Conservation (phyloP, 2,888 invertebrate species). For the Bedellia somnulentella region DNA sequence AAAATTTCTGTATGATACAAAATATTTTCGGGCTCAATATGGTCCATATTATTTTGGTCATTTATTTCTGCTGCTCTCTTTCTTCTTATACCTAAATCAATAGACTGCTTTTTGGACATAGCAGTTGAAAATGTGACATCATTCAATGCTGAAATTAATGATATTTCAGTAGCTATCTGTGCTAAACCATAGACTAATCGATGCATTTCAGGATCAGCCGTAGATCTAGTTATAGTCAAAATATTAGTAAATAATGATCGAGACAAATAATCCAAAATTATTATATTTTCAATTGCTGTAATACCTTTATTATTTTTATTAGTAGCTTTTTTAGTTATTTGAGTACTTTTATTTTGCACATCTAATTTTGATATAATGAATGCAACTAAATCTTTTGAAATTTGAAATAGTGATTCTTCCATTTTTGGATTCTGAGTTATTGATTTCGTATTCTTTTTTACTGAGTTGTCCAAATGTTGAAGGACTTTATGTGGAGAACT, state of each 20-base stretch:
- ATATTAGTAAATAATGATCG: constrained; percentile 45
- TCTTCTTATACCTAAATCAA: constrained; percentile 37
- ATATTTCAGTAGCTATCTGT: constrained; percentile 51
- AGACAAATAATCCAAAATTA: constrained; percentile 49
- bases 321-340: constrained; percentile 43
- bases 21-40: too few species aligned
- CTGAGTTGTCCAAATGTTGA: constrained; percentile 35
- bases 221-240: constrained; percentile 35
- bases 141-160: constrained; percentile 46
- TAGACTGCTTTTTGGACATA: constrained; percentile 44
- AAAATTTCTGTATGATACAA: too few species aligned
- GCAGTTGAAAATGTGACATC: constrained; percentile 44
- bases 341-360: constrained; percentile 49
- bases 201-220: constrained; percentile 50
- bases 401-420: constrained; percentile 41
- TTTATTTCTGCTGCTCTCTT: constrained; percentile 24
- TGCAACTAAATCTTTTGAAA: constrained; percentile 46
- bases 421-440: constrained; percentile 43
- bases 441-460: constrained; percentile 36
- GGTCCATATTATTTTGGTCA: too few species aligned
- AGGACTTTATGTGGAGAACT: constrained; percentile 35
- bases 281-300: constrained; percentile 46
- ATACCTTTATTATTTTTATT: constrained; percentile 47
- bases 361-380: constrained; percentile 44
- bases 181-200: constrained; percentile 45